Percentiles rank a stretch among this genome's conserved stretches.
Conservation (phyloP, 1,140 invertebrate genomes). For the Nephotettix cincticeps region DNA sequence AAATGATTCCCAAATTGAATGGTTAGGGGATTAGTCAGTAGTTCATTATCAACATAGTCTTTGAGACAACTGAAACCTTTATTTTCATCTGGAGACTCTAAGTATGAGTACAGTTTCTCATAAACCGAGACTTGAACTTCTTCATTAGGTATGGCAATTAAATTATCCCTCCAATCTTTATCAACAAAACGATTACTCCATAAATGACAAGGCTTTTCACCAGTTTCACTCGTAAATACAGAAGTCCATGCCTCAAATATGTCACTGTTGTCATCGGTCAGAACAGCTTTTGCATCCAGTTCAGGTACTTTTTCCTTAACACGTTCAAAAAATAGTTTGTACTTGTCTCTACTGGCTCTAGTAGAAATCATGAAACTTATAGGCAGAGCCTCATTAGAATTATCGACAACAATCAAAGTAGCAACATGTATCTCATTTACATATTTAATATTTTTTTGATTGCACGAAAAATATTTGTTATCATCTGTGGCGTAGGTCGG, state of each 20-base stretch:
- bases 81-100: conserved; percentile 12
- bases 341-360: neutral
- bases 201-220: conserved; percentile 14
- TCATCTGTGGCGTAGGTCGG: neutral
- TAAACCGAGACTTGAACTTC: conserved; percentile 29
- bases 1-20: conserved; percentile 22
- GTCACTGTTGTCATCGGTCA: conserved; percentile 19
- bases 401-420: conserved; percentile 27
- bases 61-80: neutral
- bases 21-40: neutral
- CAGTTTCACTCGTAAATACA: conserved; percentile 13
- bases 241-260: conserved; percentile 18
- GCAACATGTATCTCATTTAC: conserved; percentile 9
- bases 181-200: conserved; percentile 30
- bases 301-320: conserved; percentile 15
- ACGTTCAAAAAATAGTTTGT: conserved; percentile 10
- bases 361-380: conserved; percentile 25
- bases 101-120: conserved; percentile 28
- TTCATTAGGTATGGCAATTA: conserved; percentile 26
- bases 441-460: conserved; percentile 1
- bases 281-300: conserved; percentile 14
- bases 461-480: neutral
- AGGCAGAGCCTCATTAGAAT: conserved; percentile 24
- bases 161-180: conserved; percentile 26
- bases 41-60: conserved; percentile 8